A percentile compares a stretch with the other conserved stretches of the same genome.
Conservation (phyloP, 2,888 invertebrate genomes). For the Lingula anatina region DNA sequence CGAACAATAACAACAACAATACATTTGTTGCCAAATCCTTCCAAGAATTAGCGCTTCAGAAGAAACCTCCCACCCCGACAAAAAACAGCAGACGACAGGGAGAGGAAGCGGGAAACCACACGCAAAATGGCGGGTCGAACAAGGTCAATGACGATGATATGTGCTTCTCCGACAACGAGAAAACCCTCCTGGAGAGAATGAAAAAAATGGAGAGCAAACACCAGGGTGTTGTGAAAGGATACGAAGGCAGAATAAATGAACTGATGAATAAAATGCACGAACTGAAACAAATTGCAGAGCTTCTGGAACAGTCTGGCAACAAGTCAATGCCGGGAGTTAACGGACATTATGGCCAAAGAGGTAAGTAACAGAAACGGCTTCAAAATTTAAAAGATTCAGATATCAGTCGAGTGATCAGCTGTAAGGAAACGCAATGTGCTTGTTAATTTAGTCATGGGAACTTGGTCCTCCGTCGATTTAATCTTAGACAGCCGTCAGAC, state of each 20-base stretch:
- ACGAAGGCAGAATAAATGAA: conserved; percentile 42
- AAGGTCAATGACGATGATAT: conserved; percentile 9
- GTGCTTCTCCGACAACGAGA: conserved; percentile 47
- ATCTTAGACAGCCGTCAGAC: too few relatives aligned
- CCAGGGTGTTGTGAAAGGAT: conserved; percentile 32
- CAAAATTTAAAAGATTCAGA: too few relatives aligned
- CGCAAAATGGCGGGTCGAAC: conserved; percentile 11
- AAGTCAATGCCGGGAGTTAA: conserved; percentile 36
- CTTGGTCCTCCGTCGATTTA: too few relatives aligned
- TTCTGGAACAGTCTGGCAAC: conserved; percentile 41
- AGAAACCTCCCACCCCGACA: background rate
- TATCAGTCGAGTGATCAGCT: too few relatives aligned
- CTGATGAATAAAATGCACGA: conserved; percentile 45
- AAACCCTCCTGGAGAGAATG: conserved; percentile 46
- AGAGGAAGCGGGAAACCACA: background rate
- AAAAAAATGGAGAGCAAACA: conserved; percentile 43
- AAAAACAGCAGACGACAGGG: background rate
- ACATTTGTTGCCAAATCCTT: too few relatives aligned
- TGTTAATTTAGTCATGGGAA: too few relatives aligned
- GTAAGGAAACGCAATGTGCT: too few relatives aligned
- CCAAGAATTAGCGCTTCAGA: too few relatives aligned
- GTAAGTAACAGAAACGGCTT: too few relatives aligned
- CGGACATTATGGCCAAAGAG: too few relatives aligned
- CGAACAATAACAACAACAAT: too few relatives aligned
- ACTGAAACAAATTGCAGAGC: conserved; percentile 37